Percentiles rank a stretch among this genome's conserved stretches.
phyloP scores from a whole-genome alignment of 2,797 vertebrate genomes.

The Hippoglossus hippoglossus region DNA sequence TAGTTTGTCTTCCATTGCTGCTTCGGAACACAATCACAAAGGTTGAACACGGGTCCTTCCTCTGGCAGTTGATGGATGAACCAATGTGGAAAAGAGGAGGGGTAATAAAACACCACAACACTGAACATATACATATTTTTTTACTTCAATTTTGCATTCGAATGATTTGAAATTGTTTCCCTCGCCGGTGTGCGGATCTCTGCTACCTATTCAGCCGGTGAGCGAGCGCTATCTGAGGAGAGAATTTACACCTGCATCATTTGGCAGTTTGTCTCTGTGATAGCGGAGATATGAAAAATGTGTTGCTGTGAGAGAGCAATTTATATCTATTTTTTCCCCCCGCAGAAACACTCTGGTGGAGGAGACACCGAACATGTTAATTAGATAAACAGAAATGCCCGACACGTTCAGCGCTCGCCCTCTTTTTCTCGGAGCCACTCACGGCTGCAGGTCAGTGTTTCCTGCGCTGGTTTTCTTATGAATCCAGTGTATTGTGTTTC shows the following conservation, averaged over 20 bases:
- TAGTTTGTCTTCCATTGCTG: neutral
- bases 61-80: conserved; percentile 51
- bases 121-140: conserved; percentile 17
- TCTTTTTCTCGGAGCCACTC: neutral
- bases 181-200: conserved; percentile 18
- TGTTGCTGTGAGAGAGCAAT: conserved; percentile 44
- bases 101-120: conserved; percentile 40
- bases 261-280: conserved; percentile 61
- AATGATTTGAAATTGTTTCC: conserved; percentile 60
- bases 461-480: neutral
- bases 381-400: conserved; percentile 51
- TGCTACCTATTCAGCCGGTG: conserved; percentile 30
- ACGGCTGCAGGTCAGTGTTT: neutral
- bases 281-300: conserved; percentile 55
- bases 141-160: conserved; percentile 65
- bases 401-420: conserved; percentile 2
- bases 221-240: conserved; percentile 25
- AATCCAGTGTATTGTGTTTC: conserved; percentile 11
- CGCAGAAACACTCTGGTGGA: conserved; percentile 35
- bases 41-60: neutral
- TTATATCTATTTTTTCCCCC: conserved; percentile 62
- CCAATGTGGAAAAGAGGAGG: conserved; percentile 24
- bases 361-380: conserved; percentile 45
- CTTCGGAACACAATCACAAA: neutral
- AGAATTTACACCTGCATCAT: conserved; percentile 40